phyloP scores from a whole-genome alignment of 2,113 vertebrate genomes.

The Oriolus oriolus region DNA sequence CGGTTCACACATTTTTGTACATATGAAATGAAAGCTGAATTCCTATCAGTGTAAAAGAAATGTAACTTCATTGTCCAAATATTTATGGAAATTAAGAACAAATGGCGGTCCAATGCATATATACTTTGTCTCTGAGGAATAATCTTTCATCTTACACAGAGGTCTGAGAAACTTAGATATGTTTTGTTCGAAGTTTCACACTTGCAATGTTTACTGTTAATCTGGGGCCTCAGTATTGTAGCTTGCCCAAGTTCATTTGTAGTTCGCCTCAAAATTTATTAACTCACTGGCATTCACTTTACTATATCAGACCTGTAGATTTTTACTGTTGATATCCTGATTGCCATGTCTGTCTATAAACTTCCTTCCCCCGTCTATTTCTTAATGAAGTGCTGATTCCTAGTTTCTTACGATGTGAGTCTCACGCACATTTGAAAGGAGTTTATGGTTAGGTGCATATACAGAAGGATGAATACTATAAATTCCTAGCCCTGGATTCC shows the following conservation, averaged over 20 bases:
- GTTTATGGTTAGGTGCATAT: background rate
- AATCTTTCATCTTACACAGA: background rate
- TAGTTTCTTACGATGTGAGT: background rate
- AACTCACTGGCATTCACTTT: background rate
- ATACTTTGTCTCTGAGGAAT: background rate
- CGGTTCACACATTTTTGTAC: background rate
- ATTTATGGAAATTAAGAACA: background rate
- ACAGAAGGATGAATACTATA: background rate
- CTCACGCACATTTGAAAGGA: background rate
- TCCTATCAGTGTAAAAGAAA: background rate
- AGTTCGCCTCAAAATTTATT: background rate
- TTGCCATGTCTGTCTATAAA: background rate
- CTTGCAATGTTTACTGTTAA: background rate
- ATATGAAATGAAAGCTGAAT: background rate
- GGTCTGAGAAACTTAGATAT: background rate
- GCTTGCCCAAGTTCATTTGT: background rate
- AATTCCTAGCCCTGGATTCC: background rate
- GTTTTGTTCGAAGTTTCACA: background rate
- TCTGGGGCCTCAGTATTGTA: background rate
- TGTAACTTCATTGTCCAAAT: background rate
- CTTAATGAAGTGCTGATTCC: background rate
- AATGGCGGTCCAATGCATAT: background rate
- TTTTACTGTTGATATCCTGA: background rate
- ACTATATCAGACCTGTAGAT: accelerated
- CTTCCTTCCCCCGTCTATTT: background rate